Conservation (phyloP, 2,113 vertebrate species). For the Microcebus tavaratra region DNA sequence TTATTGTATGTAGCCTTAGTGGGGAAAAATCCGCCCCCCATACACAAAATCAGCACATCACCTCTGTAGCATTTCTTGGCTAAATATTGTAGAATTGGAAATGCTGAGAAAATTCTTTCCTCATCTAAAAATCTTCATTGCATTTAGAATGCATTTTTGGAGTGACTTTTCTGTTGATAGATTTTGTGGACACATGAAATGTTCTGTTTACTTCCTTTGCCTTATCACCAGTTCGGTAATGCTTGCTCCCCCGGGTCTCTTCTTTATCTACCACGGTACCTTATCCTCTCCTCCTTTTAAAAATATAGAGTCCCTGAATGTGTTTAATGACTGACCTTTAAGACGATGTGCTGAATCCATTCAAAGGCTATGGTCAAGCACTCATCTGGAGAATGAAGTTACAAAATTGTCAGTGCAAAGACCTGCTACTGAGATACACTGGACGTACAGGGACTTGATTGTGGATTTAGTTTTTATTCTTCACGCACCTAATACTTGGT, state of each 20-base stretch:
- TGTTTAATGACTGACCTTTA: slow-evolving; percentile 17
- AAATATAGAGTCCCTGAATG: not conserved
- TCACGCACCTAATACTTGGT: slow-evolving; percentile 68
- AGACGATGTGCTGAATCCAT: not conserved
- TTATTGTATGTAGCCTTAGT: not conserved
- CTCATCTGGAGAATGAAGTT: slow-evolving; percentile 74
- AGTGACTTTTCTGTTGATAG: not conserved
- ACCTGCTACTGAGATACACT: slow-evolving; percentile 58
- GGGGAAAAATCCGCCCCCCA: not conserved
- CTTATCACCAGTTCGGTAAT: not conserved
- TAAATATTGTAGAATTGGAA: not conserved
- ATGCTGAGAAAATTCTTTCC: not conserved
- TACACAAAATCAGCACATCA: rapidly evolving
- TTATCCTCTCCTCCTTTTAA: not conserved
- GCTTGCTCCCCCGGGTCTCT: not conserved
- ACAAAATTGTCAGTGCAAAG: slow-evolving; percentile 73
- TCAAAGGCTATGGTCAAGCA: slow-evolving; percentile 39
- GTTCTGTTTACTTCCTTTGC: not conserved
- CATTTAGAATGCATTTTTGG: not conserved
- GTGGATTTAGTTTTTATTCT: slow-evolving; percentile 66
- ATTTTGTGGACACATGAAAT: not conserved
- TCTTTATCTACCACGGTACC: not conserved
- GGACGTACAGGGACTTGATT: not conserved
- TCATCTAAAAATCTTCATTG: not conserved
- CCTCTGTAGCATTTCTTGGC: not conserved